Conservation (phyloP, 92 coral and sea anemone species). For the Phenganax marumi region DNA sequence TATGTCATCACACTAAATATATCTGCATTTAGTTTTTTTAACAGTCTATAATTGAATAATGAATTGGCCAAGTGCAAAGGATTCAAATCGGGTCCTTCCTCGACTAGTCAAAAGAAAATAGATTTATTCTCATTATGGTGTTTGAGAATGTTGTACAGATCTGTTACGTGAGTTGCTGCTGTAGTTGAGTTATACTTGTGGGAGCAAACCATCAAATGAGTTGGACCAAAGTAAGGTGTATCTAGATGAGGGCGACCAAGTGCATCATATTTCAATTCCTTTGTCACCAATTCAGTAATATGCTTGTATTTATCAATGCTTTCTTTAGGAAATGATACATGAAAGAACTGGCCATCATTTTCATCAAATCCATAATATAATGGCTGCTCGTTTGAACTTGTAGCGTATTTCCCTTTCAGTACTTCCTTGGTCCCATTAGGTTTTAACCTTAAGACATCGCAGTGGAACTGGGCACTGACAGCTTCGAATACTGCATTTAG, state of each 20-base stretch:
- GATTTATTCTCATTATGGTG: constrained; percentile 25
- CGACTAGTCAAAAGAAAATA: constrained; percentile 26
- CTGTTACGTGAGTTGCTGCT: constrained; percentile 23
- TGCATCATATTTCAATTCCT: constrained; percentile 10
- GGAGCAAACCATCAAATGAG: constrained; percentile 24
- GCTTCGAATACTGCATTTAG: neutral
- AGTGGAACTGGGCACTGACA: constrained; percentile 5
- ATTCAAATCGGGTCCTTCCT: constrained; percentile 59
- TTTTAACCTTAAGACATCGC: neutral
- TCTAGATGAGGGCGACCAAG: constrained; percentile 20
- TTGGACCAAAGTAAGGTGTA: constrained; percentile 39
- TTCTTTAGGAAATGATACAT: constrained; percentile 4
- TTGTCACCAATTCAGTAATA: neutral
- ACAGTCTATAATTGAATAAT: constrained; percentile 12
- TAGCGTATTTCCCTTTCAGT: neutral
- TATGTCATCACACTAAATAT: constrained; percentile 16
- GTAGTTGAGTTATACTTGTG: constrained; percentile 27
- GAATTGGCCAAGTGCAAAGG: constrained; percentile 31
- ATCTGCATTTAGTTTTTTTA: constrained; percentile 26
- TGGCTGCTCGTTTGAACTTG: neutral
- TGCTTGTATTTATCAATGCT: constrained; percentile 8
- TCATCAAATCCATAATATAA: constrained; percentile 7
- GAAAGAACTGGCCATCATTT: neutral
- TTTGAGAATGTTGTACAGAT: constrained; percentile 23
- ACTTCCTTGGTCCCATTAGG: constrained; percentile 16